Evolutionary conservation across 2,888 invertebrate species (phyloP).

Genomic region (Trichogramma dendrolimi): DNA sequence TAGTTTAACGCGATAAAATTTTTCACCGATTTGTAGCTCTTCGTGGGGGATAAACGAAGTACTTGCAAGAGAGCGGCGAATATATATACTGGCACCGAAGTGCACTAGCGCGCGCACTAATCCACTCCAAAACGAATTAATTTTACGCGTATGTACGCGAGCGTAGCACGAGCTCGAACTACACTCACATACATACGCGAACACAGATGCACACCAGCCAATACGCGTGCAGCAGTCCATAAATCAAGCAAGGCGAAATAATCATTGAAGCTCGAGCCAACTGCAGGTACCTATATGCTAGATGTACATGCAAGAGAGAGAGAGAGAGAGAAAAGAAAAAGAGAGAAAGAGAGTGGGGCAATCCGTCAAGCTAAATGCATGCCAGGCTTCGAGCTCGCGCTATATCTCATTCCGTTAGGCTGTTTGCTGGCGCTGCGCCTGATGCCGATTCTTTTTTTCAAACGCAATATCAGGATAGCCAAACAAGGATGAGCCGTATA

Average conservation of each 20-base stretch:
- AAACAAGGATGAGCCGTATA: no score
- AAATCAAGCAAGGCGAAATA: constrained; percentile 7
- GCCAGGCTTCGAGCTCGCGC: not conserved
- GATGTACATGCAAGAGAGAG: not conserved
- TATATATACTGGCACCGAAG: not conserved
- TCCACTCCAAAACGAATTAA: constrained; percentile 4
- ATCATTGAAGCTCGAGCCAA: not conserved
- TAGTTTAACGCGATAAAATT: no score
- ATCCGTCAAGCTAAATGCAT: constrained; percentile 2
- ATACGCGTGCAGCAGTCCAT: not conserved
- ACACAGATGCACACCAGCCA: no score
- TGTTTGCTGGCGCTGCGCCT: no score
- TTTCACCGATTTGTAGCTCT: no score
- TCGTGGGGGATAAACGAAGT: no score
- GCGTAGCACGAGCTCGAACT: not conserved
- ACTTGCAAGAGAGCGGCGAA: not conserved
- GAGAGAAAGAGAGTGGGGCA: not conserved
- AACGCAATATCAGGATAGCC: no score
- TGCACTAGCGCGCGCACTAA: constrained; percentile 19
- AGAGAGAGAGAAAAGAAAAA: no score
- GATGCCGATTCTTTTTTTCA: no score
- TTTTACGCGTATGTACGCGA: not conserved
- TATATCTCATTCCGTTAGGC: constrained; percentile 5
- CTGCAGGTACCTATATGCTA: no score
- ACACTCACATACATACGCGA: no score